Evolutionary conservation across 2,113 vertebrate genomes (phyloP).

Genomic region (Labeo catla): DNA sequence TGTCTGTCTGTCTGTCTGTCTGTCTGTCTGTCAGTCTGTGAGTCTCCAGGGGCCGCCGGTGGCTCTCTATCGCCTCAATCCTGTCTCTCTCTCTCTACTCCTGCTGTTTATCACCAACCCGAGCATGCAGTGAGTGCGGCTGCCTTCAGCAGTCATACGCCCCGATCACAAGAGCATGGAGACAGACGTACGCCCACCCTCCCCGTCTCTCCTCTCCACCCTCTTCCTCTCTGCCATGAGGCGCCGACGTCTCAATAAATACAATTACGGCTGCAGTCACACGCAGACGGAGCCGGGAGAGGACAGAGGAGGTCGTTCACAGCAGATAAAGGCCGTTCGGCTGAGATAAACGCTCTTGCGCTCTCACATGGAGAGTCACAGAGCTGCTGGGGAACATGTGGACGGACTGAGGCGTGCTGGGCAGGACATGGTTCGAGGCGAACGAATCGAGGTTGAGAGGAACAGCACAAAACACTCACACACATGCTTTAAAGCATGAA

Average conservation of each 20-base stretch:
- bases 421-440: not conserved
- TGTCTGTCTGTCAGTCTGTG: too few relatives aligned
- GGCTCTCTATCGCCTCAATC: not conserved
- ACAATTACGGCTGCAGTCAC: not conserved
- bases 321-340: not conserved
- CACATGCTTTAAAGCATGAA: not conserved
- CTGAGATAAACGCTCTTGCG: not conserved
- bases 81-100: conserved; percentile 6
- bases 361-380: not conserved
- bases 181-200: not conserved
- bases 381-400: conserved; percentile 7
- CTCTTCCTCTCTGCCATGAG: conserved; percentile 11
- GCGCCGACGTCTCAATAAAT: conserved; percentile 21
- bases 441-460: not conserved
- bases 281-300: not conserved
- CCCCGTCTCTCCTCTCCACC: not conserved
- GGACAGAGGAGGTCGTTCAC: conserved; percentile 27
- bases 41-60: not conserved
- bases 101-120: not conserved
- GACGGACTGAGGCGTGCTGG: not conserved
- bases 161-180: conserved; percentile 51
- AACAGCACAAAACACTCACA: not conserved
- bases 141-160: conserved; percentile 26
- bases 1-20: conserved; percentile 8
- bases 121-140: not conserved